These are phyloP conservation scores for Phytoseiulus persimilis DNA, from an alignment of 2,888 invertebrate genomes.

Conservation along the genomic window DNA sequence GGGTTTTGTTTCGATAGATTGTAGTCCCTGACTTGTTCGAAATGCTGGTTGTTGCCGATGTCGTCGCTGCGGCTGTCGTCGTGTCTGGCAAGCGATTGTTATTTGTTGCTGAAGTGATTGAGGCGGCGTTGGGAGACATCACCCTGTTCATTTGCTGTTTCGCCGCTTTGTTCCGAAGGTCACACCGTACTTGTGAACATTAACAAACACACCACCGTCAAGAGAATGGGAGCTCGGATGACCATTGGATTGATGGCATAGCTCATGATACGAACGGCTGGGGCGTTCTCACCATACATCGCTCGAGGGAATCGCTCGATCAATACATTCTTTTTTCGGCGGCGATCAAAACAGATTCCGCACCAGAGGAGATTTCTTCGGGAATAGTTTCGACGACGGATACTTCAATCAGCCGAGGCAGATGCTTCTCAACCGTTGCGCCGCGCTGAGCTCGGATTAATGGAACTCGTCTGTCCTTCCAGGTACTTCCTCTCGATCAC, in stretches of 20 bases:
- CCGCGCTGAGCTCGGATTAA: too few relatives aligned
- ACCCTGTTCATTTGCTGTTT: neutral
- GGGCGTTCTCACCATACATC: too few relatives aligned
- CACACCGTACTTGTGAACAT: neutral
- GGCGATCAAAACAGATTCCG: too few relatives aligned
- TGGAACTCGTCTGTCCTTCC: too few relatives aligned
- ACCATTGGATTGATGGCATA: neutral
- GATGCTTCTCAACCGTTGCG: too few relatives aligned
- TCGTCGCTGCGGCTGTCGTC: neutral
- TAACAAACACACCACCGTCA: neutral
- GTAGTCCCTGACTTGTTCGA: neutral
- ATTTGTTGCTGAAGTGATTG: neutral
- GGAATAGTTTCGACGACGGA: too few relatives aligned
- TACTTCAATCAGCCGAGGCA: too few relatives aligned
- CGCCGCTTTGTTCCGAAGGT: neutral
- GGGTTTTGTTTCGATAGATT: neutral
- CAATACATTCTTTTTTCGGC: too few relatives aligned
- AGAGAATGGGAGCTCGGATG: neutral
- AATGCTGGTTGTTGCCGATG: neutral
- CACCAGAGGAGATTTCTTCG: too few relatives aligned
- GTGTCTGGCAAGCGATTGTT: neutral
- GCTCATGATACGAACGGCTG: neutral
- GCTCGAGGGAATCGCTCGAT: neutral
- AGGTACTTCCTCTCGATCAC: constrained; percentile 36
- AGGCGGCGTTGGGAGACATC: neutral